Percentiles rank a stretch among this genome's conserved stretches.
Conservation (phyloP, 2,113 vertebrate genomes). For the Chelonoidis abingdonii region DNA sequence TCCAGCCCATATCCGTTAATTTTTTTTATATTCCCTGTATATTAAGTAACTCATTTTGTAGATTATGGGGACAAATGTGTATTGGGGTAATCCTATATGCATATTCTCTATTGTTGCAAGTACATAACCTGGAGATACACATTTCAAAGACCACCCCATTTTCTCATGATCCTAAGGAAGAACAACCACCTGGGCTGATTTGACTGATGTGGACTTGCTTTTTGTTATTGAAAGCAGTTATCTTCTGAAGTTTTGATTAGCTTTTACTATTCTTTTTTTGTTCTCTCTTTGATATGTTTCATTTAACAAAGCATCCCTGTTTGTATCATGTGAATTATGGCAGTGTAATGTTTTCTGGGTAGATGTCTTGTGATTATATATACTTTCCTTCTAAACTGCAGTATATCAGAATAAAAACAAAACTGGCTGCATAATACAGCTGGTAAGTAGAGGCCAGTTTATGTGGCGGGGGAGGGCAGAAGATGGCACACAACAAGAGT, state of each 20-base stretch:
- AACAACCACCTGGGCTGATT: neutral
- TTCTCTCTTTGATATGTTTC: fast-evolving
- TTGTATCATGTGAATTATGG: neutral
- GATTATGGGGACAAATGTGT: neutral
- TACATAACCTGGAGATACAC: neutral
- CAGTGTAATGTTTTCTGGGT: neutral
- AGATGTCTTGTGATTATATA: neutral
- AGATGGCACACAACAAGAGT: neutral
- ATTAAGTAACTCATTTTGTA: neutral
- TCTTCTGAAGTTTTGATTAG: neutral
- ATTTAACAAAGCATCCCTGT: neutral
- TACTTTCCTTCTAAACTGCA: neutral
- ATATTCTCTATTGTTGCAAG: neutral
- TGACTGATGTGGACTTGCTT: neutral
- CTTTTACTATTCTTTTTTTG: neutral
- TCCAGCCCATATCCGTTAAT: neutral
- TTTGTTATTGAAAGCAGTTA: neutral
- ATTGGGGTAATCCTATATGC: neutral
- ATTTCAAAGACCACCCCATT: neutral
- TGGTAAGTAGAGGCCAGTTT: neutral
- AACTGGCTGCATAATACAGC: neutral
- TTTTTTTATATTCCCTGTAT: neutral
- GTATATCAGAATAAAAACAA: neutral
- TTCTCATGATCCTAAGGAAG: neutral
- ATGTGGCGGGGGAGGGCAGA: neutral